Percentiles rank a stretch among this genome's conserved stretches.
Evolutionary conservation across 2,113 vertebrate genomes (phyloP).

Genomic region (Neotragus pygmaeus): DNA sequence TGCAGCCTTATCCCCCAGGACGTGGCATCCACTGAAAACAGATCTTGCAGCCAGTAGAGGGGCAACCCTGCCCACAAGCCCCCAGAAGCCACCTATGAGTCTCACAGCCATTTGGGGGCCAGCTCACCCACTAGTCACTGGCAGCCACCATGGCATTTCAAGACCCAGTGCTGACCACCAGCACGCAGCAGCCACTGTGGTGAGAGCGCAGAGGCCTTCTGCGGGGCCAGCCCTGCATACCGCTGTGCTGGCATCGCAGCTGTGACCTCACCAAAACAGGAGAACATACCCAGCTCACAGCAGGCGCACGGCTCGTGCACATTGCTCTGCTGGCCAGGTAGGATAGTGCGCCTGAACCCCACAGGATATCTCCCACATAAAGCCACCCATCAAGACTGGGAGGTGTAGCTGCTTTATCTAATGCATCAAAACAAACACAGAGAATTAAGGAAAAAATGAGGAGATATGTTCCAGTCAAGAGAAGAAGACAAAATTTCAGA

Average conservation of each 20-base stretch:
- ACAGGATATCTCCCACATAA: not conserved
- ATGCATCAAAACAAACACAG: not conserved
- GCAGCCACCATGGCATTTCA: not conserved
- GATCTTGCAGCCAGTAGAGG: not conserved
- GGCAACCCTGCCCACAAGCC: not conserved
- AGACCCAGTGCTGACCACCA: not conserved
- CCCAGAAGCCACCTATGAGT: not conserved
- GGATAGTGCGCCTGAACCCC: too few species aligned
- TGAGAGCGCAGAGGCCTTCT: not conserved
- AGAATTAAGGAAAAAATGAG: not conserved
- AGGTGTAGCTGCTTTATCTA: not conserved
- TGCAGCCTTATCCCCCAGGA: not conserved
- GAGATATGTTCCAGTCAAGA: not conserved
- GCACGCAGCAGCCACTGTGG: not conserved
- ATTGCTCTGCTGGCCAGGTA: not conserved
- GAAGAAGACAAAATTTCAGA: not conserved
- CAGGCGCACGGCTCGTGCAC: not conserved
- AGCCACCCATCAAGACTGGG: not conserved
- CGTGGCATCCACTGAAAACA: not conserved
- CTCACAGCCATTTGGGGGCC: not conserved
- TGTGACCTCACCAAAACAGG: not conserved
- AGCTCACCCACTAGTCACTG: not conserved
- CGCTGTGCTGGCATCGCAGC: fast-evolving
- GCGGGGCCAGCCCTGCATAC: not conserved
- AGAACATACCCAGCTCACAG: not conserved